phyloP scores from a whole-genome alignment of 2,113 vertebrate genomes.

The Bambusicola thoracicus region DNA sequence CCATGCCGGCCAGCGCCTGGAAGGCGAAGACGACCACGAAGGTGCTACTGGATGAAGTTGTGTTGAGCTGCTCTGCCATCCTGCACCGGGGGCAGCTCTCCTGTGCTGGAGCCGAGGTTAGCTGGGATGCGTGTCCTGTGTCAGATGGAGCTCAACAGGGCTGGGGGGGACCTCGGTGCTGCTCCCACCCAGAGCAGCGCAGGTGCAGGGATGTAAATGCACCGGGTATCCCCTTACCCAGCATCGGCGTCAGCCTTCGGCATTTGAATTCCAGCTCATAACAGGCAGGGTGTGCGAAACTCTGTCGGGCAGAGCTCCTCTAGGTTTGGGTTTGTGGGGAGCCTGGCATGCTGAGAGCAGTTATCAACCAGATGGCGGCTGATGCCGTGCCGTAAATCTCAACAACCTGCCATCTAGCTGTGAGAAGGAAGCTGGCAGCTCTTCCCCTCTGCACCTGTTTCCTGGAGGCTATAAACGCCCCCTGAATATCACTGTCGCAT shows the following conservation, averaged over 20 bases:
- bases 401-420: not conserved
- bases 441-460: not conserved
- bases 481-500: not conserved
- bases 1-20: not conserved
- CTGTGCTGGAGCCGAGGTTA: not conserved
- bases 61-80: not conserved
- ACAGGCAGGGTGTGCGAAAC: not conserved
- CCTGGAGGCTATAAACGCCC: too few relatives aligned
- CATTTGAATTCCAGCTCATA: conserved; percentile 9
- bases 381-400: not conserved
- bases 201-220: conserved; percentile 51
- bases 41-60: rapidly evolving
- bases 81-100: not conserved
- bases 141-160: not conserved
- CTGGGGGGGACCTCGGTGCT: not conserved
- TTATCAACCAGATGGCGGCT: too few relatives aligned
- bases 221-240: not conserved
- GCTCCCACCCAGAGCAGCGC: not conserved
- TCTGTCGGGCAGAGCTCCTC: not conserved
- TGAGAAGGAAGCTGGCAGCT: not conserved
- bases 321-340: not conserved
- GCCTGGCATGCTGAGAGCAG: not conserved
- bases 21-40: rapidly evolving
- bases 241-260: not conserved
- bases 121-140: not conserved